Evolutionary conservation across 2,888 invertebrate species (phyloP).

Genomic region (Pammene fasciana): DNA sequence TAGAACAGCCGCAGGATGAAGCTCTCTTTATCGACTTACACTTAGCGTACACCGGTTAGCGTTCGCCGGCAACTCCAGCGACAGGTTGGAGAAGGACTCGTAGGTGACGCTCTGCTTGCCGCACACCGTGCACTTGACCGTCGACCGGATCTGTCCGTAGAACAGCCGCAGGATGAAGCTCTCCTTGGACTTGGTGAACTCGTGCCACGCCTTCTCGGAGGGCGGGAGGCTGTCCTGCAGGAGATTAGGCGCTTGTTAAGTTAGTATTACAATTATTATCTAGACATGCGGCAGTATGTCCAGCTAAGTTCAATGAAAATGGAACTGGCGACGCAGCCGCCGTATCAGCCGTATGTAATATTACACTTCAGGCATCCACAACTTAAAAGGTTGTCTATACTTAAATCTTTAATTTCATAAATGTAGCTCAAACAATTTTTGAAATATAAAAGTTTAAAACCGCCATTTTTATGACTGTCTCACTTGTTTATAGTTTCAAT

Average conservation of each 20-base stretch:
- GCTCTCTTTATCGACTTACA: conserved; percentile 87
- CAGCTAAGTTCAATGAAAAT: too few relatives aligned
- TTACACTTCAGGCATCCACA: too few relatives aligned
- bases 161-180: conserved; percentile 90
- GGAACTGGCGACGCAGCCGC: too few relatives aligned
- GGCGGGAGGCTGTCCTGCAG: conserved; percentile 69
- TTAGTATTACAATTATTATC: background rate
- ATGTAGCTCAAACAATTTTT: too few relatives aligned
- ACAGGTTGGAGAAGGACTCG: conserved; percentile 93
- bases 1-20: conserved; percentile 91
- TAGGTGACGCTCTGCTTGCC: conserved; percentile 90
- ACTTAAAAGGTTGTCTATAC: too few relatives aligned
- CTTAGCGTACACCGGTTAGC: conserved; percentile 85
- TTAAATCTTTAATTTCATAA: too few relatives aligned
- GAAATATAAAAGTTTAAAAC: too few relatives aligned
- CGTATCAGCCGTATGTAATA: too few relatives aligned
- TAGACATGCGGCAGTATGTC: too few relatives aligned
- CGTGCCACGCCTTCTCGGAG: conserved; percentile 86
- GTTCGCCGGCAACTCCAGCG: conserved; percentile 88
- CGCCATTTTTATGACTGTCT: too few relatives aligned
- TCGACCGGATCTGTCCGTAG: conserved; percentile 93
- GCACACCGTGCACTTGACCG: conserved; percentile 90
- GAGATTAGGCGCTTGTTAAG: too few relatives aligned
- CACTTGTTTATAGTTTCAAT: too few relatives aligned
- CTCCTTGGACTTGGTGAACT: conserved; percentile 87